phyloP scores from a whole-genome alignment of 2,113 vertebrate genomes.

The Etheostoma cragini region DNA sequence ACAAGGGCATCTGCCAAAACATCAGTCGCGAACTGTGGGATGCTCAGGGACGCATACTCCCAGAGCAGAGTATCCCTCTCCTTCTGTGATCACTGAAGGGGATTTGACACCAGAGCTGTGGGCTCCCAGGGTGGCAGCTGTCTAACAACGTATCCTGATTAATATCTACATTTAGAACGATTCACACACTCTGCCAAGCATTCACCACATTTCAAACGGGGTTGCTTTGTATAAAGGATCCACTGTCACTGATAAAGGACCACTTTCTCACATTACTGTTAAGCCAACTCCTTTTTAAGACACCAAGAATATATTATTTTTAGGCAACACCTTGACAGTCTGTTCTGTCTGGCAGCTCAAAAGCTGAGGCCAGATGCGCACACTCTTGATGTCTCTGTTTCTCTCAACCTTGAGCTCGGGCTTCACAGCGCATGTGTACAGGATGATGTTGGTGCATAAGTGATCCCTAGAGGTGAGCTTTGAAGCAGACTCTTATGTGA shows the following conservation, averaged over 20 bases:
- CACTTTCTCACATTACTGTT: constrained; percentile 70
- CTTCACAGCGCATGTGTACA: constrained; percentile 16
- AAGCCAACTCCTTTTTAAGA: constrained; percentile 55
- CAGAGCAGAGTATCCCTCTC: constrained; percentile 69
- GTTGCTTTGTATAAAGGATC: constrained; percentile 57
- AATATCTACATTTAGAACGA: constrained; percentile 78
- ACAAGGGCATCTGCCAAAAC: constrained; percentile 80
- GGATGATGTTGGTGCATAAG: constrained; percentile 51
- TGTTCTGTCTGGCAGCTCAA: constrained; percentile 34
- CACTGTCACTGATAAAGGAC: constrained; percentile 49
- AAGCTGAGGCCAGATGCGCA: constrained; percentile 18
- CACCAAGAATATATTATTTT: constrained; percentile 37
- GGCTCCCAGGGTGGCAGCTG: constrained; percentile 74
- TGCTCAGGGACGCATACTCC: constrained; percentile 63
- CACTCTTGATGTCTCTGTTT: background rate
- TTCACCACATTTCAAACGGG: constrained; percentile 37
- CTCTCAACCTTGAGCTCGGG: background rate
- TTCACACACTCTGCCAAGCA: constrained; percentile 68
- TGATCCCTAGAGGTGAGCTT: constrained; percentile 56
- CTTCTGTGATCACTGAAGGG: constrained; percentile 67
- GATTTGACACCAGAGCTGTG: constrained; percentile 79
- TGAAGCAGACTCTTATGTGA: constrained; percentile 47
- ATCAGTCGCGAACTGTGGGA: constrained; percentile 60
- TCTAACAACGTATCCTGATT: constrained; percentile 80
- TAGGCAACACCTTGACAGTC: constrained; percentile 35